A percentile compares a stretch with the other conserved stretches of the same genome.
Evolutionary conservation across 2,888 invertebrate species (phyloP).

Genomic region (Cactoblastis cactorum): DNA sequence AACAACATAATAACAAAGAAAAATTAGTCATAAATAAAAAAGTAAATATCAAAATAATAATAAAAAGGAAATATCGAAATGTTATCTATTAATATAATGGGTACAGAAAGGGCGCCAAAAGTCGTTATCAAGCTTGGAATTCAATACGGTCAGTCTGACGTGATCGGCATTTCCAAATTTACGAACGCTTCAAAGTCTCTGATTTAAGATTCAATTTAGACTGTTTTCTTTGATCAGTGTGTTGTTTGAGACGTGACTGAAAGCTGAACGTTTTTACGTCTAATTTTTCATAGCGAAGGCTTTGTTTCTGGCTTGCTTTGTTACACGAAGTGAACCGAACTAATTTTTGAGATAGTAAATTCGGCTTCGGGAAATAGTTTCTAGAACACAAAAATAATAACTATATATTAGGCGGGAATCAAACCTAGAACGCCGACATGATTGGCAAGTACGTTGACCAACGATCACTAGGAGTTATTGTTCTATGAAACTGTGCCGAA

Average conservation of each 20-base stretch:
- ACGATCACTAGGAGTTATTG: too few species aligned
- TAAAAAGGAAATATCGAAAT: too few species aligned
- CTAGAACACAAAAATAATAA: background rate
- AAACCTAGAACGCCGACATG: too few species aligned
- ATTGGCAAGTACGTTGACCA: too few species aligned
- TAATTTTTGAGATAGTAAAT: background rate
- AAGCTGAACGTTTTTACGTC: conserved; percentile 11
- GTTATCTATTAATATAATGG: background rate
- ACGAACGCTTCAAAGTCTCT: conserved; percentile 8
- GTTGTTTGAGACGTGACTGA: conserved; percentile 20
- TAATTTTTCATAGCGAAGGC: background rate
- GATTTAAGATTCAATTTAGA: conserved; percentile 16
- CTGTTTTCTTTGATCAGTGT: conserved; percentile 18
- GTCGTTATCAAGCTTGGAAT: background rate
- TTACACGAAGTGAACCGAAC: background rate
- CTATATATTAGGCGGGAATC: too few species aligned
- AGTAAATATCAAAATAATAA: background rate
- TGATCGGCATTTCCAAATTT: conserved; percentile 10
- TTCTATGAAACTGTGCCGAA: too few species aligned
- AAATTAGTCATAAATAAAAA: too few species aligned
- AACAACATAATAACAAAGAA: too few species aligned
- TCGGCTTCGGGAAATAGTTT: background rate
- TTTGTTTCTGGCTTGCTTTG: background rate
- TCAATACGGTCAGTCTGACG: conserved; percentile 7
- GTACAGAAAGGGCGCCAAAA: background rate